These are phyloP conservation scores for Diphyllodes magnificus DNA, from an alignment of 2,113 vertebrate species.

Conservation along the genomic window DNA sequence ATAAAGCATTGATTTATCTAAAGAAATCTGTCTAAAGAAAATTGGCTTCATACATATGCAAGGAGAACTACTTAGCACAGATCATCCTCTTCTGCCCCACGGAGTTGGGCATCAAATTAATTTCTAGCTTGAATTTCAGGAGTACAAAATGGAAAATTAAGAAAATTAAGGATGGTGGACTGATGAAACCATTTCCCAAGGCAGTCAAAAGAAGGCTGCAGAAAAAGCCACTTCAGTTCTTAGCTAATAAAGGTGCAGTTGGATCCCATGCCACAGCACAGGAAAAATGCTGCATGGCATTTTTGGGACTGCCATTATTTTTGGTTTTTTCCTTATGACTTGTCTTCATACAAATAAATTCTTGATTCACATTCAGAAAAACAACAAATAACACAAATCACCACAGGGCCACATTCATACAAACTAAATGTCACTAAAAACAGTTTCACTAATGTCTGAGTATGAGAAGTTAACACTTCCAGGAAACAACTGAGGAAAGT, in stretches of 20 bases:
- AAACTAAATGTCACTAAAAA: background rate
- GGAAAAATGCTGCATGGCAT: background rate
- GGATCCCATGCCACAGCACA: background rate
- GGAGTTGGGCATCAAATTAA: background rate
- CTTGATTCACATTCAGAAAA: background rate
- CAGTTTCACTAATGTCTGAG: background rate
- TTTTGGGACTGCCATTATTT: background rate
- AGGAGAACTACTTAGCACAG: background rate
- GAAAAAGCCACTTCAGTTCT: background rate
- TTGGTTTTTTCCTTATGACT: background rate
- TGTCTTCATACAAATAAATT: background rate
- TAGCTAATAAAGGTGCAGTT: background rate
- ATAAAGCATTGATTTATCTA: slow-evolving; percentile 26
- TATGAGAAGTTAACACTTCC: background rate
- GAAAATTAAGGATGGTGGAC: background rate
- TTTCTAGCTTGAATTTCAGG: background rate
- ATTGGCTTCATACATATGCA: background rate
- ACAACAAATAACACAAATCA: background rate
- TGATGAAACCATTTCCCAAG: background rate
- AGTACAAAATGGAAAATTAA: background rate
- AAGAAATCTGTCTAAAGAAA: slow-evolving; percentile 29
- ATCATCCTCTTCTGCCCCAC: background rate
- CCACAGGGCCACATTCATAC: background rate
- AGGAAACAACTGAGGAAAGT: background rate
- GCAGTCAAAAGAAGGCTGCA: background rate